Evolutionary conservation across 2,797 vertebrate species (phyloP), one percentile per base, ranked within the genome.

Genomic region (Triplophysa yarkandensis): DNA sequence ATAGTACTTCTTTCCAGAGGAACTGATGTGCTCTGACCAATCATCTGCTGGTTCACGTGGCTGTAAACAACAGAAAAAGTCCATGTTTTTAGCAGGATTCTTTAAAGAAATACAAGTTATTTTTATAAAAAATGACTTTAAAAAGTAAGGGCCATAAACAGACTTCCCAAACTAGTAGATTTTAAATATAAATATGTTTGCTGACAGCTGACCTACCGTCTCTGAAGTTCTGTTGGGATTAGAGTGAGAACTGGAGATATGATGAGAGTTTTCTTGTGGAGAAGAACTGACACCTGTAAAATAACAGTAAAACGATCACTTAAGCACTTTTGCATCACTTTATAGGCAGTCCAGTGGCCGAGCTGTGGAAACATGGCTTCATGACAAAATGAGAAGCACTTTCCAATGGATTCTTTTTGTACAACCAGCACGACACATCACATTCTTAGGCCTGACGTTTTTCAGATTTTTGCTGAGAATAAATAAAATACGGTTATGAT

Each of bases 11-110:
- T 99, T 99, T 52, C 98, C 98, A 79, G 98, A 99, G 78, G 97
- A 99, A 89, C 98, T 99, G 91, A 99, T 98, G 89, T 99, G 98
- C 77, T 99, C 98, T 82, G 98, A 98, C 97, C 98, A 99, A 88
- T 99, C 96, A 87, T 98, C 97, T 10, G 96, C 93, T 88, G 97
- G 96, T 84, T 98, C 97, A 13, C 95, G 94, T 79, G 90, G 89
- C 88, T 90, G 85, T 39, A 73, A 17, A 23, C 48, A 10, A 52
- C 11, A 71, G 19, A 17, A 66, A 36, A 32, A 30, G 69, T 13
- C 66, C 8, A 30, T 1, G 32, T 34, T 16, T 13, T 50, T 17
- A 32, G 60, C 14, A 25, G 32, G 8, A 2, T 57, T 16, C 41
- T 28, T 28, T 5, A 6, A 11, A 21, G 48, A 52, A 2, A 10